These are phyloP conservation scores for Lithophane socia DNA, from an alignment of 2,888 invertebrate genomes.

Conservation along the genomic window DNA sequence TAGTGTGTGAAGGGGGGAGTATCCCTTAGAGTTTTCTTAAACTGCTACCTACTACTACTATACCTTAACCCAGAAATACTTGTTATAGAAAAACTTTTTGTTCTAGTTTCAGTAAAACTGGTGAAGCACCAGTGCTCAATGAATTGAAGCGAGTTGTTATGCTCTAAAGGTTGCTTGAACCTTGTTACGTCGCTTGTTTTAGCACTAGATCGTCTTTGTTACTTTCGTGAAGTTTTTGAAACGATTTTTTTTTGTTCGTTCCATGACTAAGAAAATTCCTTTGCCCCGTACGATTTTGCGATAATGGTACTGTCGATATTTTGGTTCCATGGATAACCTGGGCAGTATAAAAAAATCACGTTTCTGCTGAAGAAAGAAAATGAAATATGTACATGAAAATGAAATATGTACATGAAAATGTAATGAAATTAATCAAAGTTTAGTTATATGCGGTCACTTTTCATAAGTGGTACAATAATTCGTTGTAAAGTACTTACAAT, in stretches of 20 bases:
- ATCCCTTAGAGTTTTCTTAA: neutral
- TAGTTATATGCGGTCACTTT: neutral
- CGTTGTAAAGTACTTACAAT: conserved; percentile 7
- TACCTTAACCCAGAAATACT: neutral
- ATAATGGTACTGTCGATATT: neutral
- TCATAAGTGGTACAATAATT: neutral
- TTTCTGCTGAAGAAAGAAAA: neutral
- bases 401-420: neutral
- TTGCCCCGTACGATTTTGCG: neutral
- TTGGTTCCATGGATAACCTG: neutral
- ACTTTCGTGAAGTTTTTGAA: neutral
- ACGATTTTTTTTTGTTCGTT: neutral
- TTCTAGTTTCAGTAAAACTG: neutral
- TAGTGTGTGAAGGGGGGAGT: no score
- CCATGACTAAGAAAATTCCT: neutral
- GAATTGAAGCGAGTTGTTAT: conserved; percentile 11
- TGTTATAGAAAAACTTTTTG: neutral
- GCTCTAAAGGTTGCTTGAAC: conserved; percentile 12
- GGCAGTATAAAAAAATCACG: neutral
- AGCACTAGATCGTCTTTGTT: no score
- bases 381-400: neutral
- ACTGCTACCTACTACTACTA: neutral
- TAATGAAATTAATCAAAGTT: neutral
- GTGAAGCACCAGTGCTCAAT: conserved; percentile 10
- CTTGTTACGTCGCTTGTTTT: conserved; percentile 7